phyloP scores from a whole-genome alignment of 2,113 vertebrate genomes.

The Sclerurus mexicanus region DNA sequence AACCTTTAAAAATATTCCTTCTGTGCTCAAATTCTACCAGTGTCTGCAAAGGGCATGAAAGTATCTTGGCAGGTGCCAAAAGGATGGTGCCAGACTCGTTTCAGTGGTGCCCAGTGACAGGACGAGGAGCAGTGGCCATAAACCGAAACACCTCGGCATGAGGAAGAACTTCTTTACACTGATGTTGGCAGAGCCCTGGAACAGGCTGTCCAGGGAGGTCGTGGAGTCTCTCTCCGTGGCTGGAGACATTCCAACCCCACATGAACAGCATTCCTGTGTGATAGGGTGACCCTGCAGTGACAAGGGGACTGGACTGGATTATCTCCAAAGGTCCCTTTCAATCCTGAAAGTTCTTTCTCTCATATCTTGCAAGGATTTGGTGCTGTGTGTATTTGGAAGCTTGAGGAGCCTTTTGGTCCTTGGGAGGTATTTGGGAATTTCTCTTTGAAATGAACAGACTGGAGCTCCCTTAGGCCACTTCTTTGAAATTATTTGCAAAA shows the following conservation, averaged over 20 bases:
- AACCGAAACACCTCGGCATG: neutral
- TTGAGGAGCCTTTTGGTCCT: neutral
- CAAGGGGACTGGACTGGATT: too few relatives aligned
- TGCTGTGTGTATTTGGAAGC: neutral
- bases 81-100: neutral
- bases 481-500: neutral
- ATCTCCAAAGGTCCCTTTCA: neutral
- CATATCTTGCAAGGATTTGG: accelerated
- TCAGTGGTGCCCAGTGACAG: neutral
- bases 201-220: accelerated
- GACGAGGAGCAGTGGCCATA: too few relatives aligned
- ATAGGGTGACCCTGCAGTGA: neutral
- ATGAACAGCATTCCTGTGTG: accelerated
- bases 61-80: neutral
- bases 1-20: accelerated
- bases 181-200: neutral
- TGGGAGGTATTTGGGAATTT: neutral
- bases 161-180: neutral
- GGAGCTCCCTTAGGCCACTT: neutral
- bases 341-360: neutral
- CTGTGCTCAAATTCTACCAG: neutral
- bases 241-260: neutral
- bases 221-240: too few relatives aligned
- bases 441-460: neutral
- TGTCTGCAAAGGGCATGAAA: neutral